Evolutionary conservation across 1,140 invertebrate genomes (phyloP).

Genomic region (Phthorimaea operculella): DNA sequence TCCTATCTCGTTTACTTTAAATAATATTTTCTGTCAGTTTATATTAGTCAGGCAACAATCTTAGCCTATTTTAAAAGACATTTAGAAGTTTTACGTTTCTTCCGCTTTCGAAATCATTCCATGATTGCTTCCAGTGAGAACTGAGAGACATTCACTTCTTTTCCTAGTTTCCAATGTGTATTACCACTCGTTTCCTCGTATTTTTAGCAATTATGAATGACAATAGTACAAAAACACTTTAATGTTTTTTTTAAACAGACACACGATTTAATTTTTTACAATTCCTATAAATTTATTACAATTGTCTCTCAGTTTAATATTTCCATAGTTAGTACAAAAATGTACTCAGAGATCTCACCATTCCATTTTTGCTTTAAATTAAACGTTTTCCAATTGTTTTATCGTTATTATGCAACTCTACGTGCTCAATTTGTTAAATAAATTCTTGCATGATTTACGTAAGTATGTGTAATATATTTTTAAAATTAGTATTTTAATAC

Average conservation of each 20-base stretch:
- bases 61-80: conserved; percentile 14
- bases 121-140: conserved; percentile 33
- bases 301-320: conserved; percentile 5
- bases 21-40: background rate
- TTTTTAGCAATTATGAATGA: no score
- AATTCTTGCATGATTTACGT: conserved; percentile 1
- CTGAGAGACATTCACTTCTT: background rate
- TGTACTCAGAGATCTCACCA: conserved; percentile 52
- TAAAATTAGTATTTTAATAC: background rate
- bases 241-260: no score
- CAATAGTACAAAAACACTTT: no score
- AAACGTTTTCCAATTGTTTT: background rate
- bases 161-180: no score
- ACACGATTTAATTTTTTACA: no score
- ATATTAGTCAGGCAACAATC: background rate
- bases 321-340: conserved; percentile 1
- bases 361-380: conserved; percentile 34
- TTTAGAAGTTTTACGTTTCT: conserved; percentile 26
- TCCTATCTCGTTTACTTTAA: background rate
- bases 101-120: conserved; percentile 35
- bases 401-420: background rate
- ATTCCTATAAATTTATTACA: no score
- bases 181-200: no score
- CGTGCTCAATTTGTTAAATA: conserved; percentile 45
- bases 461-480: conserved; percentile 7